Conservation (phyloP, 1,140 invertebrate genomes). For the Periplaneta americana region DNA sequence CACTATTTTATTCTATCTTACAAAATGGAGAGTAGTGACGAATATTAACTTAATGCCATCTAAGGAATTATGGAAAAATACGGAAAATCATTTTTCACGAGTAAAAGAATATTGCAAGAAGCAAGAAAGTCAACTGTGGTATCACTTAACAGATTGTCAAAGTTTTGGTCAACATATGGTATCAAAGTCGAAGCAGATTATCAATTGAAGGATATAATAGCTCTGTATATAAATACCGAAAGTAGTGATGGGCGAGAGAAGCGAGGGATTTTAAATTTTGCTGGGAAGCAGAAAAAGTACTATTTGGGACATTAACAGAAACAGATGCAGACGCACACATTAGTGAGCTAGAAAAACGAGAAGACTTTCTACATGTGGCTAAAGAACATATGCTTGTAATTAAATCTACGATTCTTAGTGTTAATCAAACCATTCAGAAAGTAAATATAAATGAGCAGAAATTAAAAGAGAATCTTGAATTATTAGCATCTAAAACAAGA, state of each 20-base stretch:
- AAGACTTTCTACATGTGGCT: not conserved
- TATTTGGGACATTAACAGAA: not conserved
- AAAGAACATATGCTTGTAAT: conserved; percentile 4
- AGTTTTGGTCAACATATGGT: not conserved
- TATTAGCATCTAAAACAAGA: too few species aligned
- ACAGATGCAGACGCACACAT: not conserved
- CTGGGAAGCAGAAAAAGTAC: not conserved
- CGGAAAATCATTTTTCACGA: too few species aligned
- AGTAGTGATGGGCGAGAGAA: not conserved
- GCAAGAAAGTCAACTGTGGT: too few species aligned
- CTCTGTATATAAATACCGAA: not conserved
- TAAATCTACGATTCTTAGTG: not conserved
- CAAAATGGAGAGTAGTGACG: too few species aligned
- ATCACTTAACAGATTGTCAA: not conserved
- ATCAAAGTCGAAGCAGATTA: not conserved
- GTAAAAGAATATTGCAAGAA: too few species aligned
- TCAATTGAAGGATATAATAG: not conserved
- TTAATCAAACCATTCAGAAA: not conserved
- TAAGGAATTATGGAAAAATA: too few species aligned
- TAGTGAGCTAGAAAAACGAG: not conserved
- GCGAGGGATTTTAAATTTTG: conserved; percentile 2
- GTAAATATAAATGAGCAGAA: conserved; percentile 1
- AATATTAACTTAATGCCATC: too few species aligned
- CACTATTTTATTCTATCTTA: not conserved
- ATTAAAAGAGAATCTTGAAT: too few species aligned